Evolutionary conservation across 2,888 invertebrate genomes (phyloP).

Genomic region (Sericinus montela): DNA sequence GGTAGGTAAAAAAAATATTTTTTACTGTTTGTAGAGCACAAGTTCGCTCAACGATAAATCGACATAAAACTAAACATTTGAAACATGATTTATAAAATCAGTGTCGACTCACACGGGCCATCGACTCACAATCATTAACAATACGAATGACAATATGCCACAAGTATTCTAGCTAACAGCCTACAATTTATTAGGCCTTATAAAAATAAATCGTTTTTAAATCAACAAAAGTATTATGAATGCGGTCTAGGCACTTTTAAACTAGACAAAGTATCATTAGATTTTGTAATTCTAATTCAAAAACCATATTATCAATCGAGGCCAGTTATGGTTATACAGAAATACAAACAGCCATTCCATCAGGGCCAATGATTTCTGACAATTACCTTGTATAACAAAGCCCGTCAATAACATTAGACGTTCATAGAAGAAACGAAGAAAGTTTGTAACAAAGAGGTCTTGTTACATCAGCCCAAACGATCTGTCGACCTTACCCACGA

Average conservation of each 20-base stretch:
- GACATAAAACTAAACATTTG: neutral
- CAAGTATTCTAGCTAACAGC: neutral
- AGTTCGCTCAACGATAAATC: neutral
- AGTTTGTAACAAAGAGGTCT: conserved; percentile 2
- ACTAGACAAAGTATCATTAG: neutral
- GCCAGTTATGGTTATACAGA: conserved; percentile 5
- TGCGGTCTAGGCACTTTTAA: neutral
- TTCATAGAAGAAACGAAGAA: neutral
- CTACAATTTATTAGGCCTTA: conserved; percentile 7
- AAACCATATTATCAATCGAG: conserved; percentile 11
- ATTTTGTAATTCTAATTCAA: conserved; percentile 13
- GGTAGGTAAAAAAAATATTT: too few species aligned
- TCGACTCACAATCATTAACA: conserved; percentile 2
- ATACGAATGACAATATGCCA: conserved; percentile 3
- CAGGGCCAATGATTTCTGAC: conserved; percentile 4
- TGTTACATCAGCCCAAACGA: neutral
- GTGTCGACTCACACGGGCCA: conserved; percentile 1
- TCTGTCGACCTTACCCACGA: conserved; percentile 25
- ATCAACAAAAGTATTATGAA: neutral
- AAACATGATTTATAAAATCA: conserved; percentile 4
- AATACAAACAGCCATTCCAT: neutral
- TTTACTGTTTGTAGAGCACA: neutral
- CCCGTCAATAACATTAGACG: conserved; percentile 1
- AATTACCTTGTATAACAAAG: neutral
- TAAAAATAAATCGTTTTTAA: conserved; percentile 14